Evolutionary conservation across 2,113 vertebrate genomes (phyloP).

Genomic region (Chrysochloris asiatica): DNA sequence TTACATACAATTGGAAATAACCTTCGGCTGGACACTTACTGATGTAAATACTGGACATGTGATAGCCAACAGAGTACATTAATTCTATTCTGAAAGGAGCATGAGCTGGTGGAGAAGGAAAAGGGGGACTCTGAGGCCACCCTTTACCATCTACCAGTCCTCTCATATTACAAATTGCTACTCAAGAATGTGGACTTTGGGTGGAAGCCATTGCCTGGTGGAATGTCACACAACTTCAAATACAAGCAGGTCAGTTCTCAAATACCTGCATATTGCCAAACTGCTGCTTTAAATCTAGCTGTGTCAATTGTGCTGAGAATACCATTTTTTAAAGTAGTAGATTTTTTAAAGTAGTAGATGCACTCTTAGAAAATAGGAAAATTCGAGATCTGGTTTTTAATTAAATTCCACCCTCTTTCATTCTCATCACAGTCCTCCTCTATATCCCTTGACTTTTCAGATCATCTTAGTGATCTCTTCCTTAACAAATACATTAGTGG

Average conservation of each 20-base stretch:
- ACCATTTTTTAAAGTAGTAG: not conserved
- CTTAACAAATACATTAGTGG: not conserved
- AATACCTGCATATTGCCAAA: constrained; percentile 33
- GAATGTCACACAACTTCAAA: constrained; percentile 81
- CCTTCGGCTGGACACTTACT: constrained; percentile 49
- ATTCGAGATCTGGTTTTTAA: not conserved
- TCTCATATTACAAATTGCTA: constrained; percentile 76
- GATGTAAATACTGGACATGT: constrained; percentile 43
- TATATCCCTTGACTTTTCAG: not conserved
- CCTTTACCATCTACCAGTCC: constrained; percentile 20
- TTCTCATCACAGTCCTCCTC: not conserved
- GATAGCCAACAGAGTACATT: constrained; percentile 49
- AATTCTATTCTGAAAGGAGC: constrained; percentile 56
- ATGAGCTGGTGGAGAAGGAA: constrained; percentile 15
- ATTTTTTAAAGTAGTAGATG: not conserved
- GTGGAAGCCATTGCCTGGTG: constrained; percentile 65
- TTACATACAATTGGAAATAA: constrained; percentile 48
- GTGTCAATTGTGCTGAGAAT: not conserved
- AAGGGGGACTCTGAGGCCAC: constrained; percentile 25
- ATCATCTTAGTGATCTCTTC: not conserved
- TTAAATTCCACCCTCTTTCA: not conserved
- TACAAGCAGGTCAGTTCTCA: constrained; percentile 59
- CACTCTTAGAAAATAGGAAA: not conserved
- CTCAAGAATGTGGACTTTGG: constrained; percentile 78
- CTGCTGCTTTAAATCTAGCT: constrained; percentile 53